Evolutionary conservation across 2,888 invertebrate genomes (phyloP).

Genomic region (Eilema caniola): DNA sequence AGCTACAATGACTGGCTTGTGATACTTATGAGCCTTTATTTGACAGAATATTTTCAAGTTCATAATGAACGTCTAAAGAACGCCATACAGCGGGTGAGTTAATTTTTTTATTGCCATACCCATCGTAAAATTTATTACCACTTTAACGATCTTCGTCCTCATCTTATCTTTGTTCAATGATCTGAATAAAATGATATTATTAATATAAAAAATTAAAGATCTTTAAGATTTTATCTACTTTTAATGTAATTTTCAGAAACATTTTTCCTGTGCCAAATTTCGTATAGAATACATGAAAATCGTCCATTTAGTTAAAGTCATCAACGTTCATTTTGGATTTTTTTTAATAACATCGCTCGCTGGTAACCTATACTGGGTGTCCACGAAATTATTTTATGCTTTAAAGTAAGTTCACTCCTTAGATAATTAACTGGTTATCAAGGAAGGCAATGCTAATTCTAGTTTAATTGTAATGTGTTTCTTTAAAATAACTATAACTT

Average conservation of each 20-base stretch:
- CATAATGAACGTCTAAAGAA: constrained; percentile 72
- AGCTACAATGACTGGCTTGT: constrained; percentile 90
- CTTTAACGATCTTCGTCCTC: too few species aligned
- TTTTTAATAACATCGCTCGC: not conserved
- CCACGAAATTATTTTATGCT: not conserved
- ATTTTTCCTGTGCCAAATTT: not conserved
- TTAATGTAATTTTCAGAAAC: constrained; percentile 1
- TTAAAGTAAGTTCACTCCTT: constrained; percentile 8
- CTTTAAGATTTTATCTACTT: not conserved
- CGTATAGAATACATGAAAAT: constrained; percentile 7
- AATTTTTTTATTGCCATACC: too few species aligned
- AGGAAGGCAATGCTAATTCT: not conserved
- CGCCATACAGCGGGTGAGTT: constrained; percentile 55
- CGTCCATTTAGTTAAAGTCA: not conserved
- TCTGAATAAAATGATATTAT: too few species aligned
- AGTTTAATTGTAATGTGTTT: too few species aligned
- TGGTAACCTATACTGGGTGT: not conserved
- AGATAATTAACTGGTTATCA: not conserved
- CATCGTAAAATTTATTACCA: too few species aligned
- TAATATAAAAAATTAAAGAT: too few species aligned
- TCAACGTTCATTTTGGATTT: not conserved
- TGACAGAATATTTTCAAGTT: constrained; percentile 88
- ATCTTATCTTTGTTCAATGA: too few species aligned
- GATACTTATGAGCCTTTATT: constrained; percentile 89
- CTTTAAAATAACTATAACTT: not conserved